These are phyloP conservation scores for Agonopterix arenella DNA, from an alignment of 2,888 invertebrate genomes.

Conservation along the genomic window DNA sequence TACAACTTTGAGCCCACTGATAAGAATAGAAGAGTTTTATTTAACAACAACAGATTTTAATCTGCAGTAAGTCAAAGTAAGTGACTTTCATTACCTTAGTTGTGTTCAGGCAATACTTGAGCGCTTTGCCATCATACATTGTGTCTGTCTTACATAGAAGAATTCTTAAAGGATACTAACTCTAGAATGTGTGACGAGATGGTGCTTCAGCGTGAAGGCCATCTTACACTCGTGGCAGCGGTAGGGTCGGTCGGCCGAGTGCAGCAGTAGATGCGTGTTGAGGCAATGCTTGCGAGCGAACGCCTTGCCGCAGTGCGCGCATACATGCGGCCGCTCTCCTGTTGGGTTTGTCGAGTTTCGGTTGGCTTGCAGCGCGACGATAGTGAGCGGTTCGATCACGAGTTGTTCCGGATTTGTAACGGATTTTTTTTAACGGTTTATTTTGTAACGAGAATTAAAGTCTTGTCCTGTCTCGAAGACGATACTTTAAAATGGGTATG, in stretches of 20 bases:
- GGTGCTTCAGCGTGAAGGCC: slow-evolving; percentile 90
- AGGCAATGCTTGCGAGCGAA: slow-evolving; percentile 90
- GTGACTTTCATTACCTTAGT: too few species aligned
- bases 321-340: slow-evolving; percentile 87
- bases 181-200: slow-evolving; percentile 87
- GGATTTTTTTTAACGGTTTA: not conserved
- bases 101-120: too few species aligned
- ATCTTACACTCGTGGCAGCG: slow-evolving; percentile 91
- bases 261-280: slow-evolving; percentile 88
- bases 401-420: not conserved
- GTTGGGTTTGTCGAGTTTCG: slow-evolving; percentile 6
- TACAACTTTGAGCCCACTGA: too few species aligned
- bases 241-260: slow-evolving; percentile 88
- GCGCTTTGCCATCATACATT: too few species aligned
- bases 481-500: too few species aligned
- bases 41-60: too few species aligned
- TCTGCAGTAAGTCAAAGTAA: too few species aligned
- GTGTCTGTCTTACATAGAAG: too few species aligned
- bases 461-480: too few species aligned
- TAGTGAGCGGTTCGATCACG: not conserved
- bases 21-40: too few species aligned
- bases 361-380: not conserved
- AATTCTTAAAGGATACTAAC: slow-evolving; percentile 48
- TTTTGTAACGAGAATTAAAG: not conserved
- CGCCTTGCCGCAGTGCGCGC: slow-evolving; percentile 87